Evolutionary conservation across 2,113 vertebrate species (phyloP), one percentile per base, ranked within the genome.

Genomic region (Centropus bengalensis): DNA sequence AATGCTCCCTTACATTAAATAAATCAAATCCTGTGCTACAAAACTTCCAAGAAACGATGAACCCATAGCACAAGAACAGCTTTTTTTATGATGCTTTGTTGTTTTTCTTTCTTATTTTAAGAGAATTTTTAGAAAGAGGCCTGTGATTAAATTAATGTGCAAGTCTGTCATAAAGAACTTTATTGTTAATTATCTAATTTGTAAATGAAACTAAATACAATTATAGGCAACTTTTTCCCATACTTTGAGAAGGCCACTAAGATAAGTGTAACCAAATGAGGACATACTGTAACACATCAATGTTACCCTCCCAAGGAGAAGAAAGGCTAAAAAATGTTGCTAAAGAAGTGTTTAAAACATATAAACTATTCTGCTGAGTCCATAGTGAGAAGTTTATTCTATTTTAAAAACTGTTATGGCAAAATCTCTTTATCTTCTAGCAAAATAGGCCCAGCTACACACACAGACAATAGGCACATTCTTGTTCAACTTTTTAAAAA

Each of bases 221-320:
- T 13, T 16, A 20, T 0, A 26, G 1, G 2, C 4, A 54, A 21
- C 4, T 4, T 64, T 32, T 27, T 6, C 67, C 12, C 33, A 22
- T 3, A 8, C 6, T n/a, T 30, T 38, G 33, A 89, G 19, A 60
- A 15, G 9, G n/a, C 8, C 67, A 77, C 54, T 64, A 77, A 82
- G 27, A 28, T 12, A 67, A 60, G 24, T 26, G 11, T 20, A 44
- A 42, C 24, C 38, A 54, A 58, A 26, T 4, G 4, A 62, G 32
- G 33, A 91, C 89, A 83, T 36, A 32, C 1, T 26, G 2, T 21
- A 84, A n/a, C 44, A 84, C 58, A 13, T 4, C 8, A 45, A 28
- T 26, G 4, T 23, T 78, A 52, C 40, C 77, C 71, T 47, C 33
- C 28, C 22, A 18, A 42, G 4, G 17, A 75, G 26, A 47, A 14